Evolutionary conservation across 2,113 vertebrate species (phyloP).

Genomic region (Accipiter cooperii): DNA sequence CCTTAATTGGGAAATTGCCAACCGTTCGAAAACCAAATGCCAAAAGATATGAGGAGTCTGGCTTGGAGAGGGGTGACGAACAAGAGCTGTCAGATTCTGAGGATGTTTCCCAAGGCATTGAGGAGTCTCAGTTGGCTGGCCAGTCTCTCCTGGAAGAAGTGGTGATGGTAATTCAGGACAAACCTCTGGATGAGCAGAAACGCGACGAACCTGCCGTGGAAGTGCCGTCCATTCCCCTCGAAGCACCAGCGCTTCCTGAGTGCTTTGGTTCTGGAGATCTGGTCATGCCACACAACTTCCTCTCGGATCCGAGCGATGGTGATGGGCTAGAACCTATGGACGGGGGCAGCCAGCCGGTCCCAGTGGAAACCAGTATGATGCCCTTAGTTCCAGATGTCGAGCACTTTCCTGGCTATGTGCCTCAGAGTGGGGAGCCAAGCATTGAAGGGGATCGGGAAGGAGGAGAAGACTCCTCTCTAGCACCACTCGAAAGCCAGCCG

Average conservation of each 20-base stretch:
- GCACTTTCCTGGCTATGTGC: conserved; percentile 80
- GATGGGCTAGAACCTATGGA: conserved; percentile 80
- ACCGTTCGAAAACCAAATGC: conserved; percentile 77
- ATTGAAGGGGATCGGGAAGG: conserved; percentile 81
- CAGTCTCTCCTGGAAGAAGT: conserved; percentile 76
- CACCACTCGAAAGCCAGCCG: conserved; percentile 93
- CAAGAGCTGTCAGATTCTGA: conserved; percentile 72
- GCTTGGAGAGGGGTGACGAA: conserved; percentile 77
- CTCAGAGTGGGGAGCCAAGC: conserved; percentile 72
- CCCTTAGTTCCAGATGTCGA: conserved; percentile 70
- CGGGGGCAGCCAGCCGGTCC: conserved; percentile 62
- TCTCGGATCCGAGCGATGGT: conserved; percentile 53
- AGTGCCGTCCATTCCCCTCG: conserved; percentile 35
- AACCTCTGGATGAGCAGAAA: conserved; percentile 64
- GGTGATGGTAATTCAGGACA: conserved; percentile 76
- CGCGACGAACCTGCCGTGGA: conserved; percentile 39
- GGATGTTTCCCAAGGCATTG: conserved; percentile 68
- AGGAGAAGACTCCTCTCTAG: conserved; percentile 87
- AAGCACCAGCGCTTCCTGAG: conserved; percentile 52
- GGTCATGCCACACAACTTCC: conserved; percentile 67
- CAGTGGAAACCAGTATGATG: conserved; percentile 75
- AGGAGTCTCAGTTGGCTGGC: conserved; percentile 61
- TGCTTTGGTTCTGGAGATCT: conserved; percentile 66
- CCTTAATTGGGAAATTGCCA: conserved; percentile 93
- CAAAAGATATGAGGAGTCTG: conserved; percentile 77